phyloP scores from a whole-genome alignment of 2,888 invertebrate genomes.

The Agonopterix heracliana region DNA sequence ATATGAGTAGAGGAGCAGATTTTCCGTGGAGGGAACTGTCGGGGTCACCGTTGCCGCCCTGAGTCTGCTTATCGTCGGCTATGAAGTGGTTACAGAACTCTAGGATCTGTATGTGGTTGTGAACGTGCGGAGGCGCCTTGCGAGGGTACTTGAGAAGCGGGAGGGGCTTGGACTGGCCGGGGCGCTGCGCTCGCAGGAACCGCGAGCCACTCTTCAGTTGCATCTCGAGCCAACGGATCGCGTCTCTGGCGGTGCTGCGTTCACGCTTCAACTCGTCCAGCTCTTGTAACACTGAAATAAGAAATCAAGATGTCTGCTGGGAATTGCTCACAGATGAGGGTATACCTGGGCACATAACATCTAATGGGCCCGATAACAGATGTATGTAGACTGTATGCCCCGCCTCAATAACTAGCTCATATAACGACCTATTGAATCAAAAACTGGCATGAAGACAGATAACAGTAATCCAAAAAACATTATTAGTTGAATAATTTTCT shows the following conservation, averaged over 20 bases:
- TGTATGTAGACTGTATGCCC: no score
- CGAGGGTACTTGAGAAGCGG: conserved; percentile 71
- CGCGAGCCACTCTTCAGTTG: conserved; percentile 92
- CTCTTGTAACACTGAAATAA: conserved; percentile 86
- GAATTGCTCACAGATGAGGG: neutral
- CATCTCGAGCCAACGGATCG: conserved; percentile 94
- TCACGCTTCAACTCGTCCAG: conserved; percentile 92
- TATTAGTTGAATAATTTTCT: no score
- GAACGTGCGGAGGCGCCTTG: conserved; percentile 66
- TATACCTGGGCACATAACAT: no score
- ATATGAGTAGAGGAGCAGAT: conserved; percentile 80
- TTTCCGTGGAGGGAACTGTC: conserved; percentile 43
- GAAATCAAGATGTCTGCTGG: conserved; percentile 9
- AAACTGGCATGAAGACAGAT: no score
- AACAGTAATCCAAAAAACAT: no score
- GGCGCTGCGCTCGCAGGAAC: conserved; percentile 90
- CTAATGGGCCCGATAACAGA: no score
- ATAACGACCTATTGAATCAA: no score
- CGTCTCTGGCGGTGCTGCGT: conserved; percentile 89
- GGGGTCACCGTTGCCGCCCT: conserved; percentile 54
- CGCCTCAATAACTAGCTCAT: no score
- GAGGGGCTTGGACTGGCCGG: conserved; percentile 85
- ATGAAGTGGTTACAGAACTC: conserved; percentile 89
- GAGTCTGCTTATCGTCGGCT: conserved; percentile 49
- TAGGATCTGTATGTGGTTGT: conserved; percentile 86